phyloP scores from a whole-genome alignment of 2,113 vertebrate genomes.

The Phalacrocorax aristotelis region DNA sequence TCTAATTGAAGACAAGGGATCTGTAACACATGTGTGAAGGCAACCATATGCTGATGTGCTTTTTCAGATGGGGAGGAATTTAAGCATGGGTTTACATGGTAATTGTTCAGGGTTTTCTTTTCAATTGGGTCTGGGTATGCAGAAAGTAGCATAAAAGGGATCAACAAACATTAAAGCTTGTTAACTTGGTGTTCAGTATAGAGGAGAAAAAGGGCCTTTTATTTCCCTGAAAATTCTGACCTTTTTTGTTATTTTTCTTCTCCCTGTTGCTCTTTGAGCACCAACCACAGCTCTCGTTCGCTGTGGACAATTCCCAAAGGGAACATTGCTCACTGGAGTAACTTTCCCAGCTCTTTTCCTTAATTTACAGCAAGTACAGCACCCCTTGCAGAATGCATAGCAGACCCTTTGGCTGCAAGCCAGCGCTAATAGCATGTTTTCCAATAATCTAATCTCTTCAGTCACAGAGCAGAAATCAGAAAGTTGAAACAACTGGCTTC shows the following conservation, averaged over 20 bases:
- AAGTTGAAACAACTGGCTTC: conserved; percentile 32
- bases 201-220: conserved; percentile 12
- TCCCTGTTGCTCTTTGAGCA: conserved; percentile 11
- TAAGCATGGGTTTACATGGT: neutral
- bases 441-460: conserved; percentile 59
- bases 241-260: conserved; percentile 56
- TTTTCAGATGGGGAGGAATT: neutral
- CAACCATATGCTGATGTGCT: conserved; percentile 7
- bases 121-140: neutral
- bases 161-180: conserved; percentile 4
- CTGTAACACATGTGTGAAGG: conserved; percentile 14
- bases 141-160: neutral
- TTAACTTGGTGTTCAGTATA: neutral
- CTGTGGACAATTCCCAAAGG: conserved; percentile 49
- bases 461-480: conserved; percentile 34
- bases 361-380: conserved; percentile 15
- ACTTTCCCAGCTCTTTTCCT: conserved; percentile 34
- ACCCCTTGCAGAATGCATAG: conserved; percentile 24
- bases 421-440: conserved; percentile 42
- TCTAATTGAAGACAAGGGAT: conserved; percentile 31
- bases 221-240: conserved; percentile 49
- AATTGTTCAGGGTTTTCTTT: neutral
- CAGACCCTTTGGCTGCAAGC: conserved; percentile 34
- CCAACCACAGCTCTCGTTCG: conserved; percentile 16
- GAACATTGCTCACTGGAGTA: conserved; percentile 7